Evolutionary conservation across 2,113 vertebrate species (phyloP).

Genomic region (Heloderma charlesbogerti): DNA sequence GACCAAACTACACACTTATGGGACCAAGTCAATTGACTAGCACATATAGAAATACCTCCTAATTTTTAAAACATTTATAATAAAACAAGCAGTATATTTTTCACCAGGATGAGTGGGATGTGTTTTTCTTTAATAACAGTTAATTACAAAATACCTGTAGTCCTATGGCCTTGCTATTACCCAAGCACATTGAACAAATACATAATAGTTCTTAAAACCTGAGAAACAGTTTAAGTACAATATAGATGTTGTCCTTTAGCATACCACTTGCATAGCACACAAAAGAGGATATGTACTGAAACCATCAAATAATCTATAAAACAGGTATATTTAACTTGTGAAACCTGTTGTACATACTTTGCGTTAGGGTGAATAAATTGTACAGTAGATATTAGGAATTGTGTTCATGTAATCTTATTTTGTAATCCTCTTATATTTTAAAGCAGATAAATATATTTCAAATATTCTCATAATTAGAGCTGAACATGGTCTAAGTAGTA

Average conservation of each 20-base stretch:
- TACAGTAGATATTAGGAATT: slow-evolving; percentile 52
- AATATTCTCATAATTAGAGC: slow-evolving; percentile 75
- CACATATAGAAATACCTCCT: slow-evolving; percentile 61
- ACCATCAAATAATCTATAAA: slow-evolving; percentile 47
- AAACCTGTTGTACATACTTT: slow-evolving; percentile 52
- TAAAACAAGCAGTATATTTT: slow-evolving; percentile 58
- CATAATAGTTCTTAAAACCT: slow-evolving; percentile 24
- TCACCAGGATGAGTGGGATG: slow-evolving; percentile 38
- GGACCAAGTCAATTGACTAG: slow-evolving; percentile 39
- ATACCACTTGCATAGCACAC: slow-evolving; percentile 28
- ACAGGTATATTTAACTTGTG: slow-evolving; percentile 40
- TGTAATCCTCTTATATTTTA: slow-evolving; percentile 71
- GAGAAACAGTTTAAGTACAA: slow-evolving; percentile 40
- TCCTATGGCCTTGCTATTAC: slow-evolving; percentile 40
- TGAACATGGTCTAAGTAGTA: slow-evolving; percentile 59
- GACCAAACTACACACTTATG: slow-evolving; percentile 51
- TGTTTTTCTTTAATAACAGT: slow-evolving; percentile 55
- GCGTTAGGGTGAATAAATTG: slow-evolving; percentile 53
- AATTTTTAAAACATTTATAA: slow-evolving; percentile 55
- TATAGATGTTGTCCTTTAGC: not conserved
- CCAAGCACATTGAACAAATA: slow-evolving; percentile 53
- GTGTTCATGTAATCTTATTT: slow-evolving; percentile 56
- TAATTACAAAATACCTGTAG: slow-evolving; percentile 65
- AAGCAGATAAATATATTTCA: slow-evolving; percentile 65
- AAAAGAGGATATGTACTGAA: slow-evolving; percentile 26